A percentile compares a stretch with the other conserved stretches of the same genome.
Conservation (phyloP, 2,888 invertebrate genomes). For the Scaptomyza parva region DNA sequence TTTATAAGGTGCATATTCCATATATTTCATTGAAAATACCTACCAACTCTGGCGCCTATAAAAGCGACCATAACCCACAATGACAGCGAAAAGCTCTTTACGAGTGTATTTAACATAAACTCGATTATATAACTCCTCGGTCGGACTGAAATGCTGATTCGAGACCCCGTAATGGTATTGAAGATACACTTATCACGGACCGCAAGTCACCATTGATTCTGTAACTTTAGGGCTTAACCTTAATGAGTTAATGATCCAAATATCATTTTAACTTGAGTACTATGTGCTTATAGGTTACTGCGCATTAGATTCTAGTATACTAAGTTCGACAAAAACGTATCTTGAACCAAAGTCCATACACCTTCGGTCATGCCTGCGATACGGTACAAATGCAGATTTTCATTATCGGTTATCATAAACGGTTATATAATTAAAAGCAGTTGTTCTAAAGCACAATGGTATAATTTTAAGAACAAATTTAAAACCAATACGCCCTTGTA, state of each 20-base stretch:
- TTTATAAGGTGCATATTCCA: too few relatives aligned
- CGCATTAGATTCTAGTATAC: too few relatives aligned
- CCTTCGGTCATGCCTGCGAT: too few relatives aligned
- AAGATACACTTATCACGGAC: slow-evolving; percentile 25
- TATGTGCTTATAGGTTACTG: background rate
- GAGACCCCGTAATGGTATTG: slow-evolving; percentile 22
- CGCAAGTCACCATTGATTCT: slow-evolving; percentile 5
- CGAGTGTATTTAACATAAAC: slow-evolving; percentile 7
- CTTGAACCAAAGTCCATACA: too few relatives aligned
- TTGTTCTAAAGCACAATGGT: too few relatives aligned
- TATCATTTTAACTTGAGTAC: slow-evolving; percentile 28
- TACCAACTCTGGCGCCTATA: background rate
- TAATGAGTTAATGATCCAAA: slow-evolving; percentile 6
- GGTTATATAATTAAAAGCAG: too few relatives aligned
- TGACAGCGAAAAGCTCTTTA: slow-evolving; percentile 1
- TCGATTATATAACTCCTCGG: slow-evolving; percentile 1
- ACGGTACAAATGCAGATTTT: too few relatives aligned
- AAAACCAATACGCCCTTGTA: too few relatives aligned
- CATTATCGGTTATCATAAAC: too few relatives aligned
- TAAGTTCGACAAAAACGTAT: too few relatives aligned
- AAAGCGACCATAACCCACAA: background rate
- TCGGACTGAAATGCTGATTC: background rate
- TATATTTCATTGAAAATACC: background rate
- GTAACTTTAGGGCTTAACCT: background rate
- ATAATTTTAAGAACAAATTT: too few relatives aligned